Base-by-base conservation (phyloP, 2,888 invertebrate genomes). In the Acanthosepion esculentum region DNA sequence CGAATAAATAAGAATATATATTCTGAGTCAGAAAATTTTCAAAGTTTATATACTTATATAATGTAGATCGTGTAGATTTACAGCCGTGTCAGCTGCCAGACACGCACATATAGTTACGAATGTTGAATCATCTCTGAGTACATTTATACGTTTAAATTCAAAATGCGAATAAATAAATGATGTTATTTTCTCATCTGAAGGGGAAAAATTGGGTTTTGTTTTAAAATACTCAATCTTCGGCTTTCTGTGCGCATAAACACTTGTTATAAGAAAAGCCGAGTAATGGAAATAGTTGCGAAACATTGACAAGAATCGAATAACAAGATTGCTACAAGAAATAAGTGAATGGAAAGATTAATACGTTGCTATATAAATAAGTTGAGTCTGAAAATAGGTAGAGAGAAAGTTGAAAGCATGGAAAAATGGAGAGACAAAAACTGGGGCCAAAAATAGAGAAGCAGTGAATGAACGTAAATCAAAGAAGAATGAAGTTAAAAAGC, bases 281-380 rank as follows among this genome's bases (percentile, higher is more conserved):
- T 33, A 78, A 78, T 78, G 33, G 78, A 78, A 78, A n/a, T n/a
- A 33, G 78, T 15, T 33, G n/a, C n/a, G 78, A 33, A 78, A 78
- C 33, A 78, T 78, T 78, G 78, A 78, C n/a, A 78, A 78, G 78
- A 78, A 78, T 78, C 78, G n/a, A n/a, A 78, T 78, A n/a, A 78
- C n/a, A 78, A n/a, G n/a, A 78, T 78, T 78, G 78, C n/a, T n/a
- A 33, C 78, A 78, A 78, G 20, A 78, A 78, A 78, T 78, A 18
- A 78, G 33, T 33, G 78, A 78, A 78, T 78, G n/a, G 18, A 12
- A n/a, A 78, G 78, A 78, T n/a, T n/a, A 78, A 78, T 78, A 78
- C 33, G n/a, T 78, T 15, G 33, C n/a, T 33, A 78, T 33, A 78
- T 78, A 78, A 78, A 78, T 78, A 26, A n/a, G 78, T n/a, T 78